Evolutionary conservation across 2,888 invertebrate genomes (phyloP).

Genomic region (Meganola albula): DNA sequence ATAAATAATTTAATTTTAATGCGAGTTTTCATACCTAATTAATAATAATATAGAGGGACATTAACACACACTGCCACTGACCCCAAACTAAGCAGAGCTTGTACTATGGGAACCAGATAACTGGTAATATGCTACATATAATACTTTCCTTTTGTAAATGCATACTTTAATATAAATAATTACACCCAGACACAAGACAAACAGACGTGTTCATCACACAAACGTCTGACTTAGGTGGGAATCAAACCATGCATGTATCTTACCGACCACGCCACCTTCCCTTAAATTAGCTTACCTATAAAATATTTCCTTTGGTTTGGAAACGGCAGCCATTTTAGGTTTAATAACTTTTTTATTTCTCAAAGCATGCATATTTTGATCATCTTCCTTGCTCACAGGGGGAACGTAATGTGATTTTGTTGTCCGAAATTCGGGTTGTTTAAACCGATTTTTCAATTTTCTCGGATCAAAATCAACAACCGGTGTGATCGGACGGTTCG

Average conservation of each 20-base stretch:
- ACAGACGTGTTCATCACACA: background rate
- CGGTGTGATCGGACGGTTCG: slow-evolving; percentile 20
- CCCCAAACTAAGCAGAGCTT: no score
- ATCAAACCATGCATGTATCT: background rate
- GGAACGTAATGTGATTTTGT: background rate
- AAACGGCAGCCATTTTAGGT: background rate
- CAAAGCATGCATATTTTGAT: background rate
- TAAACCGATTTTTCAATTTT: slow-evolving; percentile 21
- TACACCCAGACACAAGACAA: background rate
- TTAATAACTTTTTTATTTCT: background rate
- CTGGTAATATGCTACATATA: no score
- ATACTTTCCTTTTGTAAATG: no score
- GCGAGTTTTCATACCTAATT: no score
- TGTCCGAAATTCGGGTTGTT: slow-evolving; percentile 16
- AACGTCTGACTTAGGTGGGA: background rate
- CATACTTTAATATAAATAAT: no score
- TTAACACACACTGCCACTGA: no score
- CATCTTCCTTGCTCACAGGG: background rate
- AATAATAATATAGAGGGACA: no score
- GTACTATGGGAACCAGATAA: no score
- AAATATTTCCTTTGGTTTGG: slow-evolving; percentile 22
- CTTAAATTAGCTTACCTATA: slow-evolving; percentile 20
- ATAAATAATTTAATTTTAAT: no score
- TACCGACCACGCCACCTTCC: slow-evolving; percentile 12
- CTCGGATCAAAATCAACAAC: slow-evolving; percentile 27